Base-by-base conservation (phyloP, 2,888 invertebrate genomes). In the Sesamia inferens region DNA sequence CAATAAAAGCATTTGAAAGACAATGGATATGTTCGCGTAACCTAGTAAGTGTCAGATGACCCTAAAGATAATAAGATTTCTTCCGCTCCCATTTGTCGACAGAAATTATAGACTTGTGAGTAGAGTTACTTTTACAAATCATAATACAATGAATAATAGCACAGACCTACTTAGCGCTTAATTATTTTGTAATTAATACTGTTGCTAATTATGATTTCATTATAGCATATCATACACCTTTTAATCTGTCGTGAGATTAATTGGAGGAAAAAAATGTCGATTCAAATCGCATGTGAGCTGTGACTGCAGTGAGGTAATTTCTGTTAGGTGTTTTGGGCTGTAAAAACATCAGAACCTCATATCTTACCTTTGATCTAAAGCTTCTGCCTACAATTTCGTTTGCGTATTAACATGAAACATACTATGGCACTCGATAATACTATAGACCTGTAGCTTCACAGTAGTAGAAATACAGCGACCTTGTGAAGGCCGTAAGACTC, bases 41-140 rank as follows among this genome's bases (percentile, higher is more conserved):
- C 88, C 88, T 82, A 89, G 87, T 92, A 85, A 90, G 86, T 88
- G 85, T 79, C 68, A 87, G 92, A 92, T 91, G 91, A 89, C 90
- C 92, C 89, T 89, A 86, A 64, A 85, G 92, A 92, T 92, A 88
- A 78, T 62, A 67, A n/a, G 51, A 84, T 82, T 74, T 88, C 86
- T 88, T 89, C 90, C 90, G 90, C 83, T 90, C 91, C 80, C 85
- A 85, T 88, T 90, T 86, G 83, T 78, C 74, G 73, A 62, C 64
- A 58, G 71, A 75, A 80, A 75, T 81, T 75, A 86, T 84, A 84
- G 77, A 14, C 65, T 70, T 75, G 55, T 63, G 61, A 73, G 65
- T 64, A 71, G 75, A 80, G 66, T 70, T 83, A 82, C 76, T 67
- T 71, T 83, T 79, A 83, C 66, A 78, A 66, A 68, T 76, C 73